Conservation (phyloP, 2,888 invertebrate species). For the Matsumyia berberina region DNA sequence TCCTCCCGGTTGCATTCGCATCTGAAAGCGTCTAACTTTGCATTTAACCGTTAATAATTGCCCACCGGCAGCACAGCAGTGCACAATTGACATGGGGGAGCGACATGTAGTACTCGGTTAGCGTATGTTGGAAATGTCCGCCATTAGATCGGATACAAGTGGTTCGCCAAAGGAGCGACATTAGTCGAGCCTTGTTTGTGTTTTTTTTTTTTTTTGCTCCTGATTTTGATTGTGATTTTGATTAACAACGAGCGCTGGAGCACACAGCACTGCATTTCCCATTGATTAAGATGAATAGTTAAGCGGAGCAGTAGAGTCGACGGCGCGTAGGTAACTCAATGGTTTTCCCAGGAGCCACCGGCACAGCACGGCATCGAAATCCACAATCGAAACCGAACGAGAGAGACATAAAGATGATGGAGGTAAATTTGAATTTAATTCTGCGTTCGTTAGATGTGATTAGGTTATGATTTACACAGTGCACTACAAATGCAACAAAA, state of each 20-base stretch:
- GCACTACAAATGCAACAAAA: conserved; percentile 58
- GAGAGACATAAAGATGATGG: conserved; percentile 57
- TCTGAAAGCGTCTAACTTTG: conserved; percentile 61
- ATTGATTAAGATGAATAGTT: conserved; percentile 54
- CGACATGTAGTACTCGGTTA: conserved; percentile 47
- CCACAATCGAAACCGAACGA: background rate
- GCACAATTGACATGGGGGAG: conserved; percentile 58
- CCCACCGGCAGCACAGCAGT: conserved; percentile 31
- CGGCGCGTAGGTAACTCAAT: conserved; percentile 30
- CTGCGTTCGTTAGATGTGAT: conserved; percentile 71
- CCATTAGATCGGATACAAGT: conserved; percentile 62
- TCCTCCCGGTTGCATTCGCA: conserved; percentile 22
- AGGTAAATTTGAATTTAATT: conserved; percentile 73
- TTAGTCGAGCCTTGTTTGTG: conserved; percentile 32
- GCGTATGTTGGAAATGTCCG: conserved; percentile 67
- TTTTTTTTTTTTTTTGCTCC: background rate
- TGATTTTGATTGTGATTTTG: conserved; percentile 69
- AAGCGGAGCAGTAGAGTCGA: conserved; percentile 29
- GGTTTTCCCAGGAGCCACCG: conserved; percentile 34
- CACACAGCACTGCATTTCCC: conserved; percentile 34
- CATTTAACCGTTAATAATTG: conserved; percentile 76
- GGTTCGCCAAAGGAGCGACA: conserved; percentile 44
- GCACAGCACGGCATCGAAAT: no score
- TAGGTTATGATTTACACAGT: conserved; percentile 71
- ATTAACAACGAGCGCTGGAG: conserved; percentile 52